Percentiles rank a stretch among this genome's conserved stretches.
Conservation (phyloP, 2,113 vertebrate genomes). For the Halcyon malimbica region DNA sequence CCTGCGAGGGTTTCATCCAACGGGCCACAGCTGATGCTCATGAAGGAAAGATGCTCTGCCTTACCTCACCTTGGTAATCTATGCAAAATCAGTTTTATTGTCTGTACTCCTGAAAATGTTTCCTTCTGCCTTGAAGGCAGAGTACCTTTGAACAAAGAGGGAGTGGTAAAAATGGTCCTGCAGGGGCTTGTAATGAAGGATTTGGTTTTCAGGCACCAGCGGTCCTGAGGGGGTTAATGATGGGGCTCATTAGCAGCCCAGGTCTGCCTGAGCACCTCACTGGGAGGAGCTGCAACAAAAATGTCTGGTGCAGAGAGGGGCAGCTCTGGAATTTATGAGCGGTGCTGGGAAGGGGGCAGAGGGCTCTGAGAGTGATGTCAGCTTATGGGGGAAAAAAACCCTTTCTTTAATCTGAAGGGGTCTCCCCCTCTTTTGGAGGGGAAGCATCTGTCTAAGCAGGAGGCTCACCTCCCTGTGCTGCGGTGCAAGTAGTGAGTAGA, state of each 20-base stretch:
- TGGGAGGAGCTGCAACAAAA: not conserved
- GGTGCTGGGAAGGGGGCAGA: not conserved
- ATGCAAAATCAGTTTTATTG: not conserved
- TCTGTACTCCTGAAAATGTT: not conserved
- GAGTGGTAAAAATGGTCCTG: not conserved
- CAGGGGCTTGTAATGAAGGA: not conserved
- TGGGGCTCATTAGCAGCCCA: not conserved
- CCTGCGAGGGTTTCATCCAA: fast-evolving
- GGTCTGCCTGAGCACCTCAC: not conserved
- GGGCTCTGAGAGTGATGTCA: not conserved
- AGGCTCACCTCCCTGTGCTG: fast-evolving
- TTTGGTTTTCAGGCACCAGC: not conserved
- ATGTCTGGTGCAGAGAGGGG: fast-evolving
- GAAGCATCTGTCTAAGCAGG: not conserved
- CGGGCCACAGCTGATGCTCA: not conserved
- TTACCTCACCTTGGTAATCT: not conserved
- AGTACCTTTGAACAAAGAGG: not conserved
- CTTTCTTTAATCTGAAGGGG: not conserved
- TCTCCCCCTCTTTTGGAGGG: not conserved
- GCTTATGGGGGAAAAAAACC: not conserved
- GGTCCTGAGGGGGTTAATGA: not conserved
- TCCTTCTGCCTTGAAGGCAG: not conserved
- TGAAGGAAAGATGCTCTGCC: not conserved
- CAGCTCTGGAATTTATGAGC: not conserved
- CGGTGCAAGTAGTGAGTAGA: not conserved